Conservation (phyloP, 2,888 invertebrate genomes). For the Andrena camellia region DNA sequence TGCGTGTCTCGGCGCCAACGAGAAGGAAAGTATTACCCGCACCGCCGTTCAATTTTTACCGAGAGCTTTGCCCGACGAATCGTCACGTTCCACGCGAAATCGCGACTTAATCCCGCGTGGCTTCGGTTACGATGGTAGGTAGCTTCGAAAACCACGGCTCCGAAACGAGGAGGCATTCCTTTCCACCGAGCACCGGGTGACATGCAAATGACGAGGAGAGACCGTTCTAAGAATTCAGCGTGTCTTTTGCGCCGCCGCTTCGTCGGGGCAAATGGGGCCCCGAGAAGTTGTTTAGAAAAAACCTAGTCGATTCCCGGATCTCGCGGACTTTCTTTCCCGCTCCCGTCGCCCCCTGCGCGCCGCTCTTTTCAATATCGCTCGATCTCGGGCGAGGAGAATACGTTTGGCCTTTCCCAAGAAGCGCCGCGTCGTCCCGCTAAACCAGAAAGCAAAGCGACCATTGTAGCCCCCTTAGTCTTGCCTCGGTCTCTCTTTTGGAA, state of each 20-base stretch:
- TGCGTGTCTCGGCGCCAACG: background rate
- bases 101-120: constrained; percentile 15
- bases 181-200: constrained; percentile 56
- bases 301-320: constrained; percentile 34
- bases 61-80: background rate
- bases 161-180: constrained; percentile 55
- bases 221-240: constrained; percentile 39
- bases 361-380: constrained; percentile 18
- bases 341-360: constrained; percentile 24
- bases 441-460: constrained; percentile 53
- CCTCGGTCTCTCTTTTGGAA: constrained; percentile 22
- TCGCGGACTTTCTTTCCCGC: constrained; percentile 19
- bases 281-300: constrained; percentile 23
- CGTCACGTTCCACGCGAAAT: background rate
- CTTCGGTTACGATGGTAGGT: background rate
- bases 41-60: background rate
- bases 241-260: background rate
- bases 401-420: constrained; percentile 22
- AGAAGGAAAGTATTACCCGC: background rate
- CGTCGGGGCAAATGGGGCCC: constrained; percentile 12
- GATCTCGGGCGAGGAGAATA: constrained; percentile 7
- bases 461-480: constrained; percentile 16
- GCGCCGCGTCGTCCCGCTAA: constrained; percentile 49
- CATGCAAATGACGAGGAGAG: constrained; percentile 60
- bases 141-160: background rate